Conservation (phyloP, 1,140 invertebrate species). For the Eumeta japonica region DNA sequence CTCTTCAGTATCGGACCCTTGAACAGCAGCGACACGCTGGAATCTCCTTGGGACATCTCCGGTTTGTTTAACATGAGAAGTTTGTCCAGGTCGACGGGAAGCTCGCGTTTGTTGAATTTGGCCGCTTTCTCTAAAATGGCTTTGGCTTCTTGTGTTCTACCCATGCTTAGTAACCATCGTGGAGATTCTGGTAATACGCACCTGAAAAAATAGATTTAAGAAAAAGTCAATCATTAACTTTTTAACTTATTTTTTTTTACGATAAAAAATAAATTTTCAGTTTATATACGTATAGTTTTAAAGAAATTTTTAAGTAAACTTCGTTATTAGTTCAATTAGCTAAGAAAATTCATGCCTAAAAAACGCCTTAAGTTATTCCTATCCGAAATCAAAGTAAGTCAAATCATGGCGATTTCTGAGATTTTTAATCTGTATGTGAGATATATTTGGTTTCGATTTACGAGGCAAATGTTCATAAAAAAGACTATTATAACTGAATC, state of each 20-base stretch:
- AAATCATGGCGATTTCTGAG: no score
- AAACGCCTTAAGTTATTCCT: not conserved
- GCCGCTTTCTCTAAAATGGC: constrained; percentile 69
- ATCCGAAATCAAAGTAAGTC: no score
- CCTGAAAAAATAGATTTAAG: constrained; percentile 40
- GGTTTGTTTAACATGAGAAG: constrained; percentile 50
- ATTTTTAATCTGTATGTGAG: no score
- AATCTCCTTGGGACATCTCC: constrained; percentile 41
- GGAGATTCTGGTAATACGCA: constrained; percentile 83
- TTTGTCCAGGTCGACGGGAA: constrained; percentile 66
- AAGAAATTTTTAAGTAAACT: no score
- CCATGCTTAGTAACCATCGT: constrained; percentile 77
- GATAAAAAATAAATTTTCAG: not conserved
- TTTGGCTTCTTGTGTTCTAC: constrained; percentile 68
- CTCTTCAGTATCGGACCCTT: constrained; percentile 62
- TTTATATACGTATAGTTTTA: not conserved
- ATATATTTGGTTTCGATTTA: no score
- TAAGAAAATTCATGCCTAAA: no score
- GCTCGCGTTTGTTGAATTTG: constrained; percentile 60
- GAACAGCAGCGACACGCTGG: constrained; percentile 63
- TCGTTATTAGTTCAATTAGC: not conserved
- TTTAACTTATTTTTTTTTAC: not conserved
- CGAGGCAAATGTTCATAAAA: no score
- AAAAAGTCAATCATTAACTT: constrained; percentile 33
- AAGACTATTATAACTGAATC: no score